Evolutionary conservation across 2,113 vertebrate species (phyloP).

Genomic region (Syngnathus scovelli): DNA sequence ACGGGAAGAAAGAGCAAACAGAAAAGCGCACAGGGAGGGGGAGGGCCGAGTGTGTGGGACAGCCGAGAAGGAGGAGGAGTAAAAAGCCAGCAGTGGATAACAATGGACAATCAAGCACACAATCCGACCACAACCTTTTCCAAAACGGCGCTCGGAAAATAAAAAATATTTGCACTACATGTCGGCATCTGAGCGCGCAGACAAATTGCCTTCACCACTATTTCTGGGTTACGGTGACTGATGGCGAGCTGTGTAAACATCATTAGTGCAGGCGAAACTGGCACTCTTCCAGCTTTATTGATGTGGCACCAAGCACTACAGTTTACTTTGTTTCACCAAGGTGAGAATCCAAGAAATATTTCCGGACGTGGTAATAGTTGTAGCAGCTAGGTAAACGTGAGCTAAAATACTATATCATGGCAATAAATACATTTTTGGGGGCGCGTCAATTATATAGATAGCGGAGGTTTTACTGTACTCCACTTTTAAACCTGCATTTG

Average conservation of each 20-base stretch:
- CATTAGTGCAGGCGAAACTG: constrained; percentile 60
- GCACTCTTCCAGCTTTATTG: constrained; percentile 45
- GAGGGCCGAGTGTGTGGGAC: constrained; percentile 34
- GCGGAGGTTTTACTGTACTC: too few species aligned
- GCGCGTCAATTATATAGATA: too few species aligned
- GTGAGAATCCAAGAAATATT: not conserved
- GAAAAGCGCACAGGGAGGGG: constrained; percentile 42
- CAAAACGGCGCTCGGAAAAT: constrained; percentile 25
- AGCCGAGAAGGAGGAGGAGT: constrained; percentile 36
- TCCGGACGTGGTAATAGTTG: not conserved
- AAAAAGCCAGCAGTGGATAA: constrained; percentile 60
- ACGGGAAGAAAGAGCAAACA: constrained; percentile 57
- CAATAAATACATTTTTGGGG: too few species aligned
- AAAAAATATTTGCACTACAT: constrained; percentile 38
- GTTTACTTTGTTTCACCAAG: not conserved
- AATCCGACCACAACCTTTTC: constrained; percentile 32
- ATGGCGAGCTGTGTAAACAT: constrained; percentile 69
- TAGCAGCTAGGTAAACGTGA: not conserved
- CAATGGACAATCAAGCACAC: constrained; percentile 62
- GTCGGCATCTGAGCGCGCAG: not conserved
- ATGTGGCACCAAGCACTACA: constrained; percentile 34
- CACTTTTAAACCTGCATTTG: too few species aligned
- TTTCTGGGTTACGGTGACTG: constrained; percentile 49
- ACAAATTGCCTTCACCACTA: constrained; percentile 32
- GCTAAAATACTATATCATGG: too few species aligned